phyloP scores from a whole-genome alignment of 1,140 invertebrate species.

The Heterodera carotae region DNA sequence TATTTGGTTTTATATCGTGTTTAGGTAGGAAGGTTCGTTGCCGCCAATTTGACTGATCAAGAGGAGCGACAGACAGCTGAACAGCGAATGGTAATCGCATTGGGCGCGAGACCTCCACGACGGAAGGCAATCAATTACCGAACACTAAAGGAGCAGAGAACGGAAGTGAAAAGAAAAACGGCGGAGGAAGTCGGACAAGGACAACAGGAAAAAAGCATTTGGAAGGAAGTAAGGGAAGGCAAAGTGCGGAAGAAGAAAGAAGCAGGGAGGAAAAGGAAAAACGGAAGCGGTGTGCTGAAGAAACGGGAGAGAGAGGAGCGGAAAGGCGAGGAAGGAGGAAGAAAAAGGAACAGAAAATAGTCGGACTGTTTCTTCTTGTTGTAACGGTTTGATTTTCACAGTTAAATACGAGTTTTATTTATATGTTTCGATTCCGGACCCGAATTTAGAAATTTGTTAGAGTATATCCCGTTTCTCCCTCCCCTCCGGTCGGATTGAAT shows the following conservation, averaged over 20 bases:
- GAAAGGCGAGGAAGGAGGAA: not conserved
- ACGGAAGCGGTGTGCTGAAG: not conserved
- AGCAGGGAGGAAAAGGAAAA: slow-evolving; percentile 2
- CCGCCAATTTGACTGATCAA: slow-evolving; percentile 13
- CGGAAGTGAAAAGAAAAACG: slow-evolving; percentile 11
- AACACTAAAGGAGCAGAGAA: slow-evolving; percentile 14
- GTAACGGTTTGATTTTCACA: not conserved
- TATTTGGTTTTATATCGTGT: too few species aligned
- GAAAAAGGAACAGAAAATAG: not conserved
- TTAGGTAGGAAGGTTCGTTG: slow-evolving; percentile 24
- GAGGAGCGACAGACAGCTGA: slow-evolving; percentile 17
- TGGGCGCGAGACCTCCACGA: slow-evolving; percentile 17
- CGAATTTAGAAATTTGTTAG: too few species aligned
- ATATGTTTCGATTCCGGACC: too few species aligned
- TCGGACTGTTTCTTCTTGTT: not conserved
- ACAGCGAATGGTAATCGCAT: slow-evolving; percentile 6
- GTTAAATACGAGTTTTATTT: too few species aligned
- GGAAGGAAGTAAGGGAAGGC: slow-evolving; percentile 1
- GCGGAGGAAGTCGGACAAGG: not conserved
- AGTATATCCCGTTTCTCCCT: too few species aligned
- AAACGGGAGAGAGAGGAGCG: not conserved
- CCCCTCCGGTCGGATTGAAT: too few species aligned
- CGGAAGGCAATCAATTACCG: slow-evolving; percentile 12
- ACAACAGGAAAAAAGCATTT: slow-evolving; percentile 1
- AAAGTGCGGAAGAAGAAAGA: slow-evolving; percentile 17